Conservation (phyloP, 2,113 vertebrate species). For the Phocoena phocoena region DNA sequence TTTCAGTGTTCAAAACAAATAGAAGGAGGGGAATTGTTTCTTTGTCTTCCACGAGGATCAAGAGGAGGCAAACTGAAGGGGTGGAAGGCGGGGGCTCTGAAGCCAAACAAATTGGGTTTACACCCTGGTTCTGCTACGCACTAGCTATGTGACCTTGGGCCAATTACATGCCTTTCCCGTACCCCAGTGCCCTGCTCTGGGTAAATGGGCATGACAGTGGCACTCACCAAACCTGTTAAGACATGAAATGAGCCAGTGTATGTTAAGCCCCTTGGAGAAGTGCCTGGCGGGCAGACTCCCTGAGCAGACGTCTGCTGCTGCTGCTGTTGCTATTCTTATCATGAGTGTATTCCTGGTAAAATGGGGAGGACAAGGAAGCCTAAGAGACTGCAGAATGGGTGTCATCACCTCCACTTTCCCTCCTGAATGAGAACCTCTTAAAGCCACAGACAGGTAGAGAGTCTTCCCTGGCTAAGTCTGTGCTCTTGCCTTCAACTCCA, state of each 20-base stretch:
- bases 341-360: neutral
- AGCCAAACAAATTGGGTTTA: neutral
- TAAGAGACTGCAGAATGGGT: neutral
- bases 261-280: neutral
- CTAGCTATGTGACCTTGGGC: neutral
- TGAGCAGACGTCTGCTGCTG: neutral
- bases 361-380: neutral
- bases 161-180: neutral
- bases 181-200: neutral
- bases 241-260: neutral
- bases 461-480: neutral
- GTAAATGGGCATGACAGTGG: neutral
- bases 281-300: neutral
- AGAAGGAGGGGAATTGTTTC: neutral
- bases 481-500: neutral
- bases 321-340: neutral
- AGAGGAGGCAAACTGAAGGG: neutral
- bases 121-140: neutral
- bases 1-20: neutral
- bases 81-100: neutral
- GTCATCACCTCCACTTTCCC: neutral
- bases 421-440: neutral
- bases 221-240: neutral
- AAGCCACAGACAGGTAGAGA: neutral
- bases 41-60: neutral